Conservation (phyloP, 2,113 vertebrate genomes). For the Pterocles orientalis region DNA sequence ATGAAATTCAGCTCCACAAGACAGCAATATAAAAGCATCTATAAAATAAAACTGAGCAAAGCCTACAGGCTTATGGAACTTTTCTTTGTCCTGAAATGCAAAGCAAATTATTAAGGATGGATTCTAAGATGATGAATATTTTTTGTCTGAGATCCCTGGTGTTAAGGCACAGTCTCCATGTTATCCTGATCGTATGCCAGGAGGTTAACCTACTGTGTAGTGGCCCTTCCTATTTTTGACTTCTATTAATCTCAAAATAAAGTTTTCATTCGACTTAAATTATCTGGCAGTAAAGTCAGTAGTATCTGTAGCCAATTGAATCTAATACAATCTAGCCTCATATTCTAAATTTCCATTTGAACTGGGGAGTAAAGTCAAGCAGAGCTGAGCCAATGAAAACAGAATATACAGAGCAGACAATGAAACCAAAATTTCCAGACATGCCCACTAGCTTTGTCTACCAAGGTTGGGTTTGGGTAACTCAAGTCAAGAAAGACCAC, state of each 20-base stretch:
- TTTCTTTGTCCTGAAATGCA: slow-evolving; percentile 74
- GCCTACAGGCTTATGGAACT: slow-evolving; percentile 73
- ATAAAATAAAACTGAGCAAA: slow-evolving; percentile 89
- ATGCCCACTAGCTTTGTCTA: not conserved
- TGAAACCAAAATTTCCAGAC: not conserved
- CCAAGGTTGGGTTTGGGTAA: not conserved
- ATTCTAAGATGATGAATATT: not conserved
- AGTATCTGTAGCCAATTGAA: not conserved
- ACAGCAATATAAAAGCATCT: slow-evolving; percentile 84
- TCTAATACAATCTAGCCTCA: not conserved
- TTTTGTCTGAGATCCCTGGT: not conserved
- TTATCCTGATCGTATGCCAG: not conserved
- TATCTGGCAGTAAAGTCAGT: not conserved
- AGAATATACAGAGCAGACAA: not conserved
- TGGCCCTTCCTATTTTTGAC: not conserved
- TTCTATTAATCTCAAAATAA: not conserved
- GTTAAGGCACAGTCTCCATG: not conserved
- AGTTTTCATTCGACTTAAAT: not conserved
- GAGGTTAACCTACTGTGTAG: not conserved
- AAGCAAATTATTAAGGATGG: not conserved
- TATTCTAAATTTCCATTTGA: not conserved
- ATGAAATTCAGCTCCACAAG: slow-evolving; percentile 81
- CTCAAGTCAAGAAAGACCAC: not conserved
- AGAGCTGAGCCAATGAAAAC: not conserved
- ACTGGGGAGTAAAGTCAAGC: not conserved